phyloP scores from a whole-genome alignment of 2,888 invertebrate genomes.

The Branchipolynoe longqiensis region DNA sequence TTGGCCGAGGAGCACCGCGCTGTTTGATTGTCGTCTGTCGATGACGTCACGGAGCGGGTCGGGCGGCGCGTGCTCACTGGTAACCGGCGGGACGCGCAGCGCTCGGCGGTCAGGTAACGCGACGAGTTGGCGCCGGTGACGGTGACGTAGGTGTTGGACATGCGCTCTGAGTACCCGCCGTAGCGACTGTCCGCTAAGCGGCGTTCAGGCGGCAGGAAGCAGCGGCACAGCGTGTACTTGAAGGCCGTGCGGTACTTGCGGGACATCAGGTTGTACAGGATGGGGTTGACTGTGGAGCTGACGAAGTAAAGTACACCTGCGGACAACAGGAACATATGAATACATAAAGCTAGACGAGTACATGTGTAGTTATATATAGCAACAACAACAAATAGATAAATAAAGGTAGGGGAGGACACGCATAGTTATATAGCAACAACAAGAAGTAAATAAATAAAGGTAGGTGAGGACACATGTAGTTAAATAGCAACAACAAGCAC shows the following conservation, averaged over 20 bases:
- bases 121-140: background rate
- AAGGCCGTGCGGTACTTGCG: slow-evolving; percentile 96
- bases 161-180: slow-evolving; percentile 39
- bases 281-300: slow-evolving; percentile 95
- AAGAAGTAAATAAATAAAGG: no score
- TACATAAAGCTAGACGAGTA: no score
- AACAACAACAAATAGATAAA: no score
- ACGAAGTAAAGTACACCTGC: slow-evolving; percentile 93
- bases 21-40: background rate
- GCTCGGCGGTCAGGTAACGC: background rate
- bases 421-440: no score
- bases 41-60: background rate
- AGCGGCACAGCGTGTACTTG: slow-evolving; percentile 85
- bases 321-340: background rate
- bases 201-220: slow-evolving; percentile 65
- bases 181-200: slow-evolving; percentile 22
- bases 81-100: background rate
- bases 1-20: background rate
- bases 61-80: background rate
- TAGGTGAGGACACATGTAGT: no score
- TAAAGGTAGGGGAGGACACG: no score
- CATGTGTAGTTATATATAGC: no score
- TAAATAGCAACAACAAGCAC: no score
- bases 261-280: slow-evolving; percentile 96
- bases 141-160: slow-evolving; percentile 52